Evolutionary conservation across 2,888 invertebrate species (phyloP).

Genomic region (Standfussiana lucernea): DNA sequence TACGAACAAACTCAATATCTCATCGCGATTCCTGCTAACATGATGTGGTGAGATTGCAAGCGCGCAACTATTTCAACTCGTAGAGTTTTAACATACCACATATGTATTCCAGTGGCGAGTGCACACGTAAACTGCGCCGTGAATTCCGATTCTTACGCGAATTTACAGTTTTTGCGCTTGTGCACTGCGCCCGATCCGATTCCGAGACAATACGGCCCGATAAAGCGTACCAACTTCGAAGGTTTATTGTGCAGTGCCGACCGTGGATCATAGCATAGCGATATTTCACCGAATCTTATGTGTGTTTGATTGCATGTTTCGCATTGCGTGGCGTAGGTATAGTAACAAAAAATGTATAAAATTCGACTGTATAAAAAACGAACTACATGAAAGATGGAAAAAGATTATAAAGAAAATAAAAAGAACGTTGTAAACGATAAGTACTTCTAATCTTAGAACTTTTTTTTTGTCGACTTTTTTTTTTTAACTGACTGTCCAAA

Average conservation of each 20-base stretch:
- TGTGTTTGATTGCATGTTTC: slow-evolving; percentile 41
- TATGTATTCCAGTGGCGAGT: slow-evolving; percentile 11
- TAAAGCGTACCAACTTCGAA: slow-evolving; percentile 1
- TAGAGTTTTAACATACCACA: not conserved
- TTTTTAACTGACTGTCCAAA: not conserved
- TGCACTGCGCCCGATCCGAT: slow-evolving; percentile 59
- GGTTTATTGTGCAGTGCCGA: slow-evolving; percentile 29
- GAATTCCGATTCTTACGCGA: slow-evolving; percentile 47
- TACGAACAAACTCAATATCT: not conserved
- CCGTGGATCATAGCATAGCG: not conserved
- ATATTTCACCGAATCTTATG: slow-evolving; percentile 4
- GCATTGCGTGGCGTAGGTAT: slow-evolving; percentile 17
- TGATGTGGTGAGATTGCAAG: not conserved
- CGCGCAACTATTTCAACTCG: too few relatives aligned
- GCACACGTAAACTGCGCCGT: slow-evolving; percentile 26
- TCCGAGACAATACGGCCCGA: slow-evolving; percentile 56
- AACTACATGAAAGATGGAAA: not conserved
- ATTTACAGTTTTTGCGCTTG: slow-evolving; percentile 57
- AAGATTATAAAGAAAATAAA: not conserved
- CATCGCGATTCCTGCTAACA: not conserved
- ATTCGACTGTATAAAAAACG: not conserved
- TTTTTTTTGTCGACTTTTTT: too few relatives aligned
- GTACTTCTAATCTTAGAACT: too few relatives aligned
- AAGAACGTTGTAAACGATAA: not conserved
- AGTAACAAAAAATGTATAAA: not conserved